Percentiles rank a stretch among this genome's conserved stretches.
These are phyloP conservation scores for Megamerina dolium DNA, from an alignment of 2,888 invertebrate species.

Conservation along the genomic window DNA sequence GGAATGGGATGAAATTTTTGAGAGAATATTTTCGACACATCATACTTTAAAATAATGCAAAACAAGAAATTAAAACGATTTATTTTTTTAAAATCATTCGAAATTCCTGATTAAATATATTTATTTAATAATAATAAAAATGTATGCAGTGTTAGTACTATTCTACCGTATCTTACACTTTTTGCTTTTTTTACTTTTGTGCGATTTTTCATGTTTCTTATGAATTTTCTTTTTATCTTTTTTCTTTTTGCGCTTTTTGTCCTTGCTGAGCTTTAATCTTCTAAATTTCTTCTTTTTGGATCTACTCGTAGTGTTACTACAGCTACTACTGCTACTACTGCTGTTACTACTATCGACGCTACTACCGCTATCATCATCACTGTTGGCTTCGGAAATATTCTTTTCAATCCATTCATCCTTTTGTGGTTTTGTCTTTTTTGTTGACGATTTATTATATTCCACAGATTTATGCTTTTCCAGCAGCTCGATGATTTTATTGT, in stretches of 20 bases:
- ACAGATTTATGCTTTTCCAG: conserved; percentile 22
- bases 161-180: too few species aligned
- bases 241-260: background rate
- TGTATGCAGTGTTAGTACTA: too few species aligned
- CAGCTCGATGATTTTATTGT: conserved; percentile 25
- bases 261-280: background rate
- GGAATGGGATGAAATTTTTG: too few species aligned
- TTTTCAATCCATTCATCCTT: conserved; percentile 34
- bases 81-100: too few species aligned
- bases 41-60: too few species aligned
- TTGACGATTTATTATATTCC: too few species aligned
- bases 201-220: conserved; percentile 20
- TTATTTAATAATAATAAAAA: too few species aligned
- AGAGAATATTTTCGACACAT: too few species aligned
- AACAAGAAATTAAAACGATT: too few species aligned
- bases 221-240: conserved; percentile 23
- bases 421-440: conserved; percentile 10
- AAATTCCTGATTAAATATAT: too few species aligned
- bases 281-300: background rate
- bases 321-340: conserved; percentile 9
- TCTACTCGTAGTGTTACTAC: background rate
- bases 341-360: conserved; percentile 16
- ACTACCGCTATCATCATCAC: conserved; percentile 12
- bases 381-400: conserved; percentile 6
- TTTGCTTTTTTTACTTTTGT: conserved; percentile 14